Evolutionary conservation across 2,888 invertebrate species (phyloP), one percentile per base, ranked within the genome.

Genomic region (Ochropleura plecta): DNA sequence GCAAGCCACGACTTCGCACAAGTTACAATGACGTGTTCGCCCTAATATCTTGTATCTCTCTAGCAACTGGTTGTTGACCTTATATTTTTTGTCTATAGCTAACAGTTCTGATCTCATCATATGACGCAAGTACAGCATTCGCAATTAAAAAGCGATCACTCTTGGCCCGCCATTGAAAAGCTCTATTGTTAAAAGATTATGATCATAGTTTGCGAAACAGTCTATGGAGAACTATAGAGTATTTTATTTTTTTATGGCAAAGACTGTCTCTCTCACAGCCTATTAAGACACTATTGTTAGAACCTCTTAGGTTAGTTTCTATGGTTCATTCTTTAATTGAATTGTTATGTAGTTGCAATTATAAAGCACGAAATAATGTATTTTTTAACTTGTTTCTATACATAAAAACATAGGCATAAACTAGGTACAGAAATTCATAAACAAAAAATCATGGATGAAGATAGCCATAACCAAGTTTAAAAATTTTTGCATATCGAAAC

Each of bases 121-220:
- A 78, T 88, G 87, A 86, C 82, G 82, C 59, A 85, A 88, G 55
- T 73, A 60, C 72, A 72, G 70, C 73, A 76, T 75, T 76, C 63
- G 49, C 84, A 76, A 86, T 88, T 80, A 85, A 82, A 87, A 69
- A 78, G 77, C 82, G 73, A 88, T 84, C 86, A 78, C 71, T 81
- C 79, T 80, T 80, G 60, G 62, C 57, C 62, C 18, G 67, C 63
- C 70, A 81, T 85, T 84, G 70, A 81, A 83, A 73, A 84, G 65
- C 60, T 51, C 75, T 74, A 81, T 85, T 84, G 82, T 86, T 81
- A 75, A 18, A 60, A 78, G 79, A 79, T 73, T 81, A 73, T 63
- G 57, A 85, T 84, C 81, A 76, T 16, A 51, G 77, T 83, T 84
- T 83, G 70, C 84, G 66, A 83, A 79, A 80, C 42, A 72, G 53